Percentiles rank a stretch among this genome's conserved stretches.
Evolutionary conservation across 2,797 vertebrate species (phyloP).

Genomic region (Bradypodion ventrale): DNA sequence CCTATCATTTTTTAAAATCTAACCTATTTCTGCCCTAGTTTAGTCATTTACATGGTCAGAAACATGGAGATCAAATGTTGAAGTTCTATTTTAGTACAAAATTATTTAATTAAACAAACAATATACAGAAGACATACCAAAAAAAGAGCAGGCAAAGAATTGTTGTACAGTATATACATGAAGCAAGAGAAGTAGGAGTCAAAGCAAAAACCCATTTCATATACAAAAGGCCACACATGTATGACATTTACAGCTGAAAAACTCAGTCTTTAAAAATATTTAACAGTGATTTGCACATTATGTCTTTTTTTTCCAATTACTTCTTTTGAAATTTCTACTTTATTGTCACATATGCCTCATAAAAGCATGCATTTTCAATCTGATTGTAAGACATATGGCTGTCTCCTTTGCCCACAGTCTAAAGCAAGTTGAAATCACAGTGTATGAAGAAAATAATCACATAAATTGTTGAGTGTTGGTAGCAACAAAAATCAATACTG

Average conservation of each 20-base stretch:
- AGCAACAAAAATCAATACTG: not conserved
- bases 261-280: not conserved
- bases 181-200: not conserved
- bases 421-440: constrained; percentile 9
- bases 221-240: constrained; percentile 1
- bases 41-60: not conserved
- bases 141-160: not conserved
- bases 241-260: constrained; percentile 1
- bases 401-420: not conserved
- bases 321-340: not conserved
- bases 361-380: constrained; percentile 27
- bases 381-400: constrained; percentile 10
- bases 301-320: constrained; percentile 10
- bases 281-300: constrained; percentile 5
- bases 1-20: not conserved
- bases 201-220: not conserved
- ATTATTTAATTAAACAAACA: not conserved
- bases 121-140: not conserved
- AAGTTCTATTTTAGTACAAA: not conserved
- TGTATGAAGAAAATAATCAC: not conserved
- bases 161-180: not conserved
- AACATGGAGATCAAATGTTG: not conserved
- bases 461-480: not conserved
- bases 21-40: not conserved
- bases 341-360: constrained; percentile 6